Base-by-base conservation (phyloP, 2,888 invertebrate genomes). In the Carcina quercana region DNA sequence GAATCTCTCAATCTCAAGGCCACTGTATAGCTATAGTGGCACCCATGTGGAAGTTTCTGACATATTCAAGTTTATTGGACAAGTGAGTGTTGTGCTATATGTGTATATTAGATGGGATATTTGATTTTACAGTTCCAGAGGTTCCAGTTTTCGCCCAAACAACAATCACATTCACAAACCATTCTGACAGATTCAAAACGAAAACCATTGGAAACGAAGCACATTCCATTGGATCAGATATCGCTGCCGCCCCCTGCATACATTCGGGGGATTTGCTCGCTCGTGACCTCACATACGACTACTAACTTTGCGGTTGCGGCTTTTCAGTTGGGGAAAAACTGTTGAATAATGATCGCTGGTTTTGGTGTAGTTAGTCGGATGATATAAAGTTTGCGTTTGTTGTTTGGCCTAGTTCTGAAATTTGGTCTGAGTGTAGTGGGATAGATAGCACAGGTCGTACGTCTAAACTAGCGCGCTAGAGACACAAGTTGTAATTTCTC, bases 261-360 rank as follows among this genome's bases (percentile, higher is more conserved):
- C 47, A 66, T 65, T 63, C 49, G 33, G 40, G 30, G 61, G 68
- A 55, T 69, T 66, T 64, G 50, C 35, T 34, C 42, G 49, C 45
- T 45, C 62, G 59, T 63, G 65, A 62, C 60, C 64, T 42, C 37
- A 54, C 66, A 65, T 60, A 50, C 47, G 41, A 42, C 45, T 39
- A 33, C 14, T 34, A 45, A 46, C 46, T 51, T 55, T 44, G 42
- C 42, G 40, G 43, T 38, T 35, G 26, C 13, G 32, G 35, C 26
- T 24, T 28, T 35, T 28, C 19, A 35, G 37, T 36, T n/a, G 36
- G 32, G 40, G 49, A 34, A 34, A 32, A 29, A 32, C 32, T 28
- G 13, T 10, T 22, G 31, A 30, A 34, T 43, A 35, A 28, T 42
- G 39, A 35, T 29, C 24, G 34, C 27, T 32, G 42, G 37, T 45